Conservation (phyloP, 2,888 invertebrate genomes). For the Hecatera dysodea region DNA sequence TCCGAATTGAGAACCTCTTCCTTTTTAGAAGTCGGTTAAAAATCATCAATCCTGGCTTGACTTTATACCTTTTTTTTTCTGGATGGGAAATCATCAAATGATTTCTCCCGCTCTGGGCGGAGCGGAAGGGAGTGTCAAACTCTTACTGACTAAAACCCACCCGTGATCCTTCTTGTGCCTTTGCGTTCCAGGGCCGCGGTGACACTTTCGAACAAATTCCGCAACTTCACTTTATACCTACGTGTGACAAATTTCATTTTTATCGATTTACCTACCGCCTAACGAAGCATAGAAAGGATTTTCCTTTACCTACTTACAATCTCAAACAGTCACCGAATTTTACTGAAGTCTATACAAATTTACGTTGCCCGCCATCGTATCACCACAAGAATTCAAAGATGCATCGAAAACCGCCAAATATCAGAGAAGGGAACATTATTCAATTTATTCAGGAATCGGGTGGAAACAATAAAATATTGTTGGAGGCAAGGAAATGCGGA, state of each 20-base stretch:
- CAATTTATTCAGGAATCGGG: constrained; percentile 39
- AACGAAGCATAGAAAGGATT: constrained; percentile 24
- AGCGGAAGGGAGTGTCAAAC: too few relatives aligned
- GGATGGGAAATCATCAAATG: too few relatives aligned
- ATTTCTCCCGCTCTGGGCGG: too few relatives aligned
- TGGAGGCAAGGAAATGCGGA: constrained; percentile 31
- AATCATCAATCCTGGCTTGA: too few relatives aligned
- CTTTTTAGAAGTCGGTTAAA: too few relatives aligned
- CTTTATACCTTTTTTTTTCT: too few relatives aligned
- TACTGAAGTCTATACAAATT: constrained; percentile 1
- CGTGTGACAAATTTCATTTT: neutral
- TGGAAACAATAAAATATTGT: constrained; percentile 23
- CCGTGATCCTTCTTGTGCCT: too few relatives aligned
- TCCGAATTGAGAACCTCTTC: too few relatives aligned
- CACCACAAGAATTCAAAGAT: constrained; percentile 28
- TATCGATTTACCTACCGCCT: neutral
- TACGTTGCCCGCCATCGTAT: neutral
- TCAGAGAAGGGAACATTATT: constrained; percentile 42
- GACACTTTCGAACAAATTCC: too few relatives aligned
- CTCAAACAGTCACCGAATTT: constrained; percentile 8
- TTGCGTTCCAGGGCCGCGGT: too few relatives aligned
- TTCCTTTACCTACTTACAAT: constrained; percentile 7
- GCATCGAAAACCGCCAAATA: constrained; percentile 7
- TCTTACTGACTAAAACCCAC: too few relatives aligned
- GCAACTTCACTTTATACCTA: too few relatives aligned